phyloP scores from a whole-genome alignment of 1,140 invertebrate genomes.

The Pseudomyrmex dendroicus region DNA sequence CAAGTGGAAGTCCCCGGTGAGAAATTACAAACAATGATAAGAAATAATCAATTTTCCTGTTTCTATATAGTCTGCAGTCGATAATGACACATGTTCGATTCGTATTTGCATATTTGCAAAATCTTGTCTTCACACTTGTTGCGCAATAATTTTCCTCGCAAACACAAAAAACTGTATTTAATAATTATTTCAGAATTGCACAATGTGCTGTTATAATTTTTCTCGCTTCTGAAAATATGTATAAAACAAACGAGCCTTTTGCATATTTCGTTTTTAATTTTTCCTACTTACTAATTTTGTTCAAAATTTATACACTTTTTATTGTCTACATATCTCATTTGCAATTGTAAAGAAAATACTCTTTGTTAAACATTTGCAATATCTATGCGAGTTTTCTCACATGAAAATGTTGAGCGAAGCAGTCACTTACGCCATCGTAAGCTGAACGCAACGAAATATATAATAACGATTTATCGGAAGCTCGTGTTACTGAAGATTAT shows the following conservation, averaged over 20 bases:
- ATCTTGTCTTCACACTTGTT: constrained; percentile 16
- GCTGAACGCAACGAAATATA: not conserved
- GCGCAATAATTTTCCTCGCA: not conserved
- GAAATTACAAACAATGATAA: not conserved
- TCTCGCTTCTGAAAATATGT: no score
- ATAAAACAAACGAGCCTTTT: no score
- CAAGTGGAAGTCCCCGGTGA: not conserved
- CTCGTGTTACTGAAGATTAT: no score
- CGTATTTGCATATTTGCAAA: constrained; percentile 30
- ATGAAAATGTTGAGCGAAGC: not conserved
- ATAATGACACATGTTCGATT: constrained; percentile 24
- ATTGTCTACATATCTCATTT: not conserved
- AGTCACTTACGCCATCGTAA: not conserved
- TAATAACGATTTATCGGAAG: constrained; percentile 44
- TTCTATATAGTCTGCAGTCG: not conserved
- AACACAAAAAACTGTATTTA: constrained; percentile 14
- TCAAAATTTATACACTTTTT: no score
- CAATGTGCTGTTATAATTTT: not conserved
- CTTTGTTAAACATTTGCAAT: no score
- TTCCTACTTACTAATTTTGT: no score
- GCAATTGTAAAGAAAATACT: no score
- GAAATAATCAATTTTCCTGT: constrained; percentile 28
- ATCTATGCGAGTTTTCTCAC: not conserved
- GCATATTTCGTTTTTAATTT: no score
- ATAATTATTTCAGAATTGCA: not conserved